A percentile compares a stretch with the other conserved stretches of the same genome.
Evolutionary conservation across 2,113 vertebrate genomes (phyloP).

Genomic region (Uria aalge): DNA sequence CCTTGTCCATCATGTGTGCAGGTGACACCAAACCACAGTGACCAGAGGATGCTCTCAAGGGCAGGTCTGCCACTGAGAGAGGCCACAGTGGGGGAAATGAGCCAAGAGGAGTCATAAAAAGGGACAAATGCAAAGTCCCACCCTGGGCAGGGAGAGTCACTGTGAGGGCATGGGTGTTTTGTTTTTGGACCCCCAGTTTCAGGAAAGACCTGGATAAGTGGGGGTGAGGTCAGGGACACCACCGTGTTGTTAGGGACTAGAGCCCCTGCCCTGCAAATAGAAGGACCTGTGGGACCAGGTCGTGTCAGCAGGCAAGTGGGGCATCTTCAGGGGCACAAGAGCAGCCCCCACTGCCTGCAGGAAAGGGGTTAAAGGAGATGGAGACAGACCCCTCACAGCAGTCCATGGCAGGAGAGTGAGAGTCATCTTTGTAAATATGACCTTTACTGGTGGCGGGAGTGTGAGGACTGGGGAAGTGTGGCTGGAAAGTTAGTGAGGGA

Average conservation of each 20-base stretch:
- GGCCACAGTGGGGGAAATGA: accelerated
- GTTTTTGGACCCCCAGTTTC: not conserved
- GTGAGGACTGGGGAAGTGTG: not conserved
- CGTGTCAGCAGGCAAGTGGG: no score
- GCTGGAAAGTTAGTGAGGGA: not conserved
- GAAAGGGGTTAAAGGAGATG: accelerated
- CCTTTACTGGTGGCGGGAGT: not conserved
- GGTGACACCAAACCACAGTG: not conserved
- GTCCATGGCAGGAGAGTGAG: not conserved
- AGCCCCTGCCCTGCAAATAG: not conserved
- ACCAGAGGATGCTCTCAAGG: not conserved
- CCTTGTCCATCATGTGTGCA: not conserved
- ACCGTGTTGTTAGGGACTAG: accelerated
- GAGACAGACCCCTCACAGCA: not conserved
- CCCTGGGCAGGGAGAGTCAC: not conserved
- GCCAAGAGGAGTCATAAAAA: accelerated
- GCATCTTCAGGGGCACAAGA: not conserved
- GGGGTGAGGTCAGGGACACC: not conserved
- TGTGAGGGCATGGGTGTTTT: not conserved
- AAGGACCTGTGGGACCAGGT: not conserved
- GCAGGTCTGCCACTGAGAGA: not conserved
- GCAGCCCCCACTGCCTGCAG: not conserved
- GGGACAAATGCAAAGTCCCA: not conserved
- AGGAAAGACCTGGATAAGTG: not conserved
- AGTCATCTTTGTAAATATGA: not conserved